phyloP scores from a whole-genome alignment of 1,140 invertebrate species.

The Lamellibrachia luymesi region DNA sequence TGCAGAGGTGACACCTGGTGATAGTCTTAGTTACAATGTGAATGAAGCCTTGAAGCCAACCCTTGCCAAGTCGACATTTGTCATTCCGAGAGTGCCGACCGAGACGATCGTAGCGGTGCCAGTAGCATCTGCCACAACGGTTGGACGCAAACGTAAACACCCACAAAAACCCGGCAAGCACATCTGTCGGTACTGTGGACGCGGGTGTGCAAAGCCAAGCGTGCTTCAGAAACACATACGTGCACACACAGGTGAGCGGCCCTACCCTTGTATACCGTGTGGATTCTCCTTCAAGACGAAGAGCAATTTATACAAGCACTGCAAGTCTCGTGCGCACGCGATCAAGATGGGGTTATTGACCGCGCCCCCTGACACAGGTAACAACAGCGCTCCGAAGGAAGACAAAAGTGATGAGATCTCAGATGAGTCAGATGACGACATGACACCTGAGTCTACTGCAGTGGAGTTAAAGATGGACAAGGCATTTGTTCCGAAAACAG shows the following conservation, averaged over 20 bases:
- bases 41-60: neutral
- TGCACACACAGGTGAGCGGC: conserved; percentile 83
- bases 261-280: conserved; percentile 83
- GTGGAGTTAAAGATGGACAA: neutral
- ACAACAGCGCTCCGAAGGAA: neutral
- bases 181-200: conserved; percentile 82
- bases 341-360: conserved; percentile 16
- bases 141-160: conserved; percentile 38
- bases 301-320: conserved; percentile 90
- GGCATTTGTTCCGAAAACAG: neutral
- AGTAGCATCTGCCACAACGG: neutral
- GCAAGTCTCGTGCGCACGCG: conserved; percentile 74
- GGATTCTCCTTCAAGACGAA: conserved; percentile 92
- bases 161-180: conserved; percentile 62
- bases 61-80: neutral
- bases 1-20: neutral
- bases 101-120: neutral
- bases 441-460: neutral
- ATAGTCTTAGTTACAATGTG: neutral
- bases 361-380: neutral
- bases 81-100: neutral
- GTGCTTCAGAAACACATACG: conserved; percentile 90
- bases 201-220: conserved; percentile 88
- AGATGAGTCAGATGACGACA: neutral
- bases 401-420: neutral